Conservation (phyloP, 1,140 invertebrate genomes). For the Formica selysi region DNA sequence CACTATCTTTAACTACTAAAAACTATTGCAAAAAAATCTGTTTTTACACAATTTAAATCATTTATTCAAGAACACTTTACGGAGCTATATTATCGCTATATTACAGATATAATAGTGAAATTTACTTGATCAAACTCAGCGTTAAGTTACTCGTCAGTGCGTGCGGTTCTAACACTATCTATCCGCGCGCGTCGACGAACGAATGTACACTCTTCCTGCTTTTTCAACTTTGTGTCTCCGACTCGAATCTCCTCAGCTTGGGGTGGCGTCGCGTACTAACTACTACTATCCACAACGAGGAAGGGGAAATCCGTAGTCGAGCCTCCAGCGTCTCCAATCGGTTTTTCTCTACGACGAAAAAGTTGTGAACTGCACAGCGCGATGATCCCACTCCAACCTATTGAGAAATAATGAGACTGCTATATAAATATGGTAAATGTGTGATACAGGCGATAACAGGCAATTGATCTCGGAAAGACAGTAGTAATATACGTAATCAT, state of each 20-base stretch:
- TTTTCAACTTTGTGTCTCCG: conserved; percentile 10
- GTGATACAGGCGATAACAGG: background rate
- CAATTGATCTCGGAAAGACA: background rate
- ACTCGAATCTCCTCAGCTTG: conserved; percentile 25
- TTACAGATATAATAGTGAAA: background rate
- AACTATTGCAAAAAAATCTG: background rate
- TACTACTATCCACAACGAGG: conserved; percentile 26
- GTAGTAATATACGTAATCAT: background rate
- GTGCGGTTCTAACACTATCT: background rate
- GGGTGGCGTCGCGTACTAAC: conserved; percentile 39
- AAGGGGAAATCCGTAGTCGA: conserved; percentile 50
- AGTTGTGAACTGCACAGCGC: conserved; percentile 44
- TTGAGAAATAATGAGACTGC: background rate
- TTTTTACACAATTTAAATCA: background rate
- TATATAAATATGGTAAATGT: background rate
- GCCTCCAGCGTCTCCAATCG: conserved; percentile 60
- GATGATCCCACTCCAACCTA: background rate
- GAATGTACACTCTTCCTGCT: conserved; percentile 25
- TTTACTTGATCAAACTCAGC: conserved; percentile 41
- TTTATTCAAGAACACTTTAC: background rate
- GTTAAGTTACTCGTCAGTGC: background rate
- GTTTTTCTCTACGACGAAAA: conserved; percentile 51
- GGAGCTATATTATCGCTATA: background rate
- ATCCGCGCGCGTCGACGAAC: conserved; percentile 1
- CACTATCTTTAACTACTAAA: background rate